phyloP scores from a whole-genome alignment of 2,113 vertebrate genomes.

The Cariama cristata region DNA sequence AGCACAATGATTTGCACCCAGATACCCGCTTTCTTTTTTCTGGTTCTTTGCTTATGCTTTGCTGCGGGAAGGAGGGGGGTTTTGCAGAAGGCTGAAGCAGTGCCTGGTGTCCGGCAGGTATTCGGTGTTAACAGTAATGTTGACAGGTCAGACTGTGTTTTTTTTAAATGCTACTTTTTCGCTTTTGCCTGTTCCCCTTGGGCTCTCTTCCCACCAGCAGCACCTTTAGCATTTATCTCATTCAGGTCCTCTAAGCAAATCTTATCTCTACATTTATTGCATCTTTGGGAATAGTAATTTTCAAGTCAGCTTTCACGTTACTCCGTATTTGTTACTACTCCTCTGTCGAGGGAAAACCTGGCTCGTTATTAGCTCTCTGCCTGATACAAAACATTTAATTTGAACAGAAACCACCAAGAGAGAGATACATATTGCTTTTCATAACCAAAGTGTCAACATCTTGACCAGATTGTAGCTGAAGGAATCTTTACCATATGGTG shows the following conservation, averaged over 20 bases:
- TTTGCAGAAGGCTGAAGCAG: slow-evolving; percentile 30
- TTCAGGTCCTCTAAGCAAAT: slow-evolving; percentile 74
- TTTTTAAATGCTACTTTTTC: slow-evolving; percentile 55
- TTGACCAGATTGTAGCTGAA: slow-evolving; percentile 69
- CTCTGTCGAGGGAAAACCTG: slow-evolving; percentile 67
- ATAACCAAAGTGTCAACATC: slow-evolving; percentile 75
- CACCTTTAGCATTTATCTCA: slow-evolving; percentile 76
- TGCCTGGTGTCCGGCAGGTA: slow-evolving; percentile 16
- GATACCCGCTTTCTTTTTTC: neutral
- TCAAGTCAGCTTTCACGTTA: slow-evolving; percentile 78
- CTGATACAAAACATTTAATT: slow-evolving; percentile 81
- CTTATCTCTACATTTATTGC: slow-evolving; percentile 72
- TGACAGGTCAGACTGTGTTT: slow-evolving; percentile 54
- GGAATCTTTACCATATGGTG: slow-evolving; percentile 76
- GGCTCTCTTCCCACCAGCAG: slow-evolving; percentile 54
- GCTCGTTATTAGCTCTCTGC: slow-evolving; percentile 79
- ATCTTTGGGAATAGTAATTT: slow-evolving; percentile 80
- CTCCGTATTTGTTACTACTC: slow-evolving; percentile 77
- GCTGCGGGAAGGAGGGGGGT: neutral
- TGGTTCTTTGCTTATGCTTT: neutral
- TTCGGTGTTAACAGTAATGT: slow-evolving; percentile 66
- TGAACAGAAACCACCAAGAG: slow-evolving; percentile 76
- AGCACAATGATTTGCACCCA: neutral
- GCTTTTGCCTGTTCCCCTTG: neutral
- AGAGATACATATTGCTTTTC: slow-evolving; percentile 79